phyloP scores from a whole-genome alignment of 2,797 vertebrate species.

The Brotula barbata region DNA sequence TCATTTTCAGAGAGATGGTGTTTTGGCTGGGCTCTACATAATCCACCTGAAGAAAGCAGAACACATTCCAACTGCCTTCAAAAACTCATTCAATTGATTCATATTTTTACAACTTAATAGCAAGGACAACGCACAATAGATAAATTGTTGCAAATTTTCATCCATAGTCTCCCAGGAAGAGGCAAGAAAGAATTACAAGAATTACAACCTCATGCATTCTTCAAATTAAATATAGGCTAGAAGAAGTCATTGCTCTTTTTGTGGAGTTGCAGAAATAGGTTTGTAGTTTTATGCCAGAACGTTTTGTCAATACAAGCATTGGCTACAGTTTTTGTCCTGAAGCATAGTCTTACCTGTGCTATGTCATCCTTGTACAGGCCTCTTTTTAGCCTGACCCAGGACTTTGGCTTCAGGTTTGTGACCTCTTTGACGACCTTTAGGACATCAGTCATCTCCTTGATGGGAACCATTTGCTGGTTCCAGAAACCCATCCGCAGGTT shows the following conservation, averaged over 20 bases:
- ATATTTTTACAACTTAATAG: no score
- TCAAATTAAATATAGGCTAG: no score
- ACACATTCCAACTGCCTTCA: background rate
- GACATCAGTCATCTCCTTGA: constrained; percentile 98
- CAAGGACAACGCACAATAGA: no score
- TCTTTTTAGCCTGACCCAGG: constrained; percentile 95
- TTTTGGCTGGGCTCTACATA: constrained; percentile 98
- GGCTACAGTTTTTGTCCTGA: no score
- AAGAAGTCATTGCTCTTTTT: no score
- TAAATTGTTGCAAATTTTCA: no score
- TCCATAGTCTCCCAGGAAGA: no score
- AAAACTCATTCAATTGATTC: background rate
- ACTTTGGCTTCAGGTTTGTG: constrained; percentile 96
- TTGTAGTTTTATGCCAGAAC: no score
- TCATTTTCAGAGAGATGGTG: constrained; percentile 97
- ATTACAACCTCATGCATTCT: no score
- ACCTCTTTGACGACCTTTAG: constrained; percentile 98
- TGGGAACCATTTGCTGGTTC: constrained; percentile 99
- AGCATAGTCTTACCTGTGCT: constrained; percentile 83
- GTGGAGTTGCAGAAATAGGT: no score
- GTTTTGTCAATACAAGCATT: no score
- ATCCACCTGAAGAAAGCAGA: constrained; percentile 82
- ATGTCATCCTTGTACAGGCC: constrained; percentile 98
- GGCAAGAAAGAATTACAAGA: no score
- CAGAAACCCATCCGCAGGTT: constrained; percentile 96